Evolutionary conservation across 2,888 invertebrate species (phyloP).

Genomic region (Cataglyphis rosenhaueri): DNA sequence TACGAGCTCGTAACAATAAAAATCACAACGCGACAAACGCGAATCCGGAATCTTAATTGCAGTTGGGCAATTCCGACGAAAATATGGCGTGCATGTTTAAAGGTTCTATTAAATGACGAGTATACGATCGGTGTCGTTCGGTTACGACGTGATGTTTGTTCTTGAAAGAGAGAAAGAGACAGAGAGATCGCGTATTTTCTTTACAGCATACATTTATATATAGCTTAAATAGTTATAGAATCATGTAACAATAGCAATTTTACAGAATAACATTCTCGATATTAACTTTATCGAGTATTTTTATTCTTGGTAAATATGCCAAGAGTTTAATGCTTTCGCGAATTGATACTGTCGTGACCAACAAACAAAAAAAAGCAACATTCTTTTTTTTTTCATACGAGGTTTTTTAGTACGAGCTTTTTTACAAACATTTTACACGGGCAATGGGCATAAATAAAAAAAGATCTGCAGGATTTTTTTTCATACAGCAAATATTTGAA

Average conservation of each 20-base stretch:
- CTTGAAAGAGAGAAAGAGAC: background rate
- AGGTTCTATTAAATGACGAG: background rate
- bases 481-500: slow-evolving; percentile 31
- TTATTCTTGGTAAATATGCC: background rate
- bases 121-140: background rate
- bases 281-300: background rate
- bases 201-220: background rate
- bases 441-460: slow-evolving; percentile 40
- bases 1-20: slow-evolving; percentile 52
- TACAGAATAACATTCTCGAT: background rate
- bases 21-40: slow-evolving; percentile 45
- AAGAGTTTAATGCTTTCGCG: background rate
- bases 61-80: slow-evolving; percentile 10
- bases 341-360: slow-evolving; percentile 30
- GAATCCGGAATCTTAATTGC: slow-evolving; percentile 57
- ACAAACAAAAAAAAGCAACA: background rate
- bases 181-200: background rate
- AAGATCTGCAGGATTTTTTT: slow-evolving; percentile 43
- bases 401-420: slow-evolving; percentile 10
- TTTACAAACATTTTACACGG: slow-evolving; percentile 20
- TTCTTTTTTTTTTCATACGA: background rate
- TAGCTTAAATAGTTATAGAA: background rate
- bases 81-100: slow-evolving; percentile 1
- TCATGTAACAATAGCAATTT: background rate
- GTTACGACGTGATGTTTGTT: background rate